Evolutionary conservation across 2,797 vertebrate genomes (phyloP).

Genomic region (Dermochelys coriacea): DNA sequence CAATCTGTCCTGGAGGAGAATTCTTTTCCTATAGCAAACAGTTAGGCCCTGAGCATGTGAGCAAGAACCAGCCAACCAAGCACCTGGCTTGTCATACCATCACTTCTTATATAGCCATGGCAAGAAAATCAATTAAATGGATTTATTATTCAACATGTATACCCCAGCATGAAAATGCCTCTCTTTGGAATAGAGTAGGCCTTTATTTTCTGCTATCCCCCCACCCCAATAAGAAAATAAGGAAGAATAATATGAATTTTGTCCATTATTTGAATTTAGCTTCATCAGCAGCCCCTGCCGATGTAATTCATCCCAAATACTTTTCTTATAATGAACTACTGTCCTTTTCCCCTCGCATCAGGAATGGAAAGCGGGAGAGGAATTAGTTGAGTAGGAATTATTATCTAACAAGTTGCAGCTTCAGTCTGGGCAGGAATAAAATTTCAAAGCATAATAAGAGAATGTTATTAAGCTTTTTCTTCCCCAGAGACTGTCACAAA

Average conservation of each 20-base stretch:
- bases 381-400: constrained; percentile 51
- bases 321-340: constrained; percentile 33
- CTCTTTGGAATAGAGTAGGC: constrained; percentile 9
- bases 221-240: constrained; percentile 30
- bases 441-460: constrained; percentile 58
- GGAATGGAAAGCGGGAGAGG: constrained; percentile 31
- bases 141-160: constrained; percentile 55
- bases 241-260: constrained; percentile 58
- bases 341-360: constrained; percentile 11
- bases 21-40: no score
- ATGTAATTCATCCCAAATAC: constrained; percentile 45
- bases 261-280: constrained; percentile 66
- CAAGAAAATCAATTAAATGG: constrained; percentile 66
- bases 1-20: no score
- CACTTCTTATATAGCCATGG: constrained; percentile 57
- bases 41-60: no score
- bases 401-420: constrained; percentile 40
- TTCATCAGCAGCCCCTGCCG: constrained; percentile 62
- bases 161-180: constrained; percentile 27
- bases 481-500: constrained; percentile 47
- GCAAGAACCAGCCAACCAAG: no score
- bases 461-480: constrained; percentile 51
- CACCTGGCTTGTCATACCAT: neutral
- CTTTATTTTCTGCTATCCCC: constrained; percentile 6
- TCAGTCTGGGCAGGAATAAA: constrained; percentile 36